Evolutionary conservation across 2,888 invertebrate species (phyloP).

Genomic region (Pterostichus niger): DNA sequence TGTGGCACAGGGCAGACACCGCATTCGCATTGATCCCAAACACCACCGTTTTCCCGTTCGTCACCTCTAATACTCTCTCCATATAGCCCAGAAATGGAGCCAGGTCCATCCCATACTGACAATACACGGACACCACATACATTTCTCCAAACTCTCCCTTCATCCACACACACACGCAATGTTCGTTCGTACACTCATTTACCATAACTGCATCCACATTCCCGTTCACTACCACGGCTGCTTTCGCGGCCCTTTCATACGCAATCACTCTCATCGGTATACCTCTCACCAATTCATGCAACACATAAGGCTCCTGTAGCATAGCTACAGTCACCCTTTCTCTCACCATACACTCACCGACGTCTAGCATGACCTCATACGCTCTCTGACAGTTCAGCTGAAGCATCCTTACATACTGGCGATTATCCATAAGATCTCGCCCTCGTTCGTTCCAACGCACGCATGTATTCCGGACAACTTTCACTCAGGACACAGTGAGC

Average conservation of each 20-base stretch:
- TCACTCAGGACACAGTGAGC: too few relatives aligned
- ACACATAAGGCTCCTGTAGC: too few relatives aligned
- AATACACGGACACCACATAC: conserved; percentile 69
- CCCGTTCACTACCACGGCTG: conserved; percentile 60
- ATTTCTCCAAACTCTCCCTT: conserved; percentile 66
- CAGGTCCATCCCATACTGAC: conserved; percentile 45
- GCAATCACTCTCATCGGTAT: neutral
- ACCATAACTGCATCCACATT: neutral
- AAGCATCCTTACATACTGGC: too few relatives aligned
- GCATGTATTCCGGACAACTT: too few relatives aligned
- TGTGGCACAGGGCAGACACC: conserved; percentile 69
- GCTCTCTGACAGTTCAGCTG: too few relatives aligned
- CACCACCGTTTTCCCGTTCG: conserved; percentile 50
- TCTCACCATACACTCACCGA: too few relatives aligned
- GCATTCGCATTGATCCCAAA: conserved; percentile 70
- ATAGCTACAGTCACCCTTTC: too few relatives aligned
- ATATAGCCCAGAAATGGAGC: conserved; percentile 50
- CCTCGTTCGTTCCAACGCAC: too few relatives aligned
- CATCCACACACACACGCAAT: conserved; percentile 63
- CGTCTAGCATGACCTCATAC: too few relatives aligned
- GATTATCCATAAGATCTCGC: too few relatives aligned
- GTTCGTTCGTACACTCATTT: neutral
- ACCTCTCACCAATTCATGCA: too few relatives aligned
- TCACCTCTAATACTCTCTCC: neutral
- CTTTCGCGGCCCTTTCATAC: conserved; percentile 19